phyloP scores from a whole-genome alignment of 2,113 vertebrate species.

The Amphiprion ocellaris region DNA sequence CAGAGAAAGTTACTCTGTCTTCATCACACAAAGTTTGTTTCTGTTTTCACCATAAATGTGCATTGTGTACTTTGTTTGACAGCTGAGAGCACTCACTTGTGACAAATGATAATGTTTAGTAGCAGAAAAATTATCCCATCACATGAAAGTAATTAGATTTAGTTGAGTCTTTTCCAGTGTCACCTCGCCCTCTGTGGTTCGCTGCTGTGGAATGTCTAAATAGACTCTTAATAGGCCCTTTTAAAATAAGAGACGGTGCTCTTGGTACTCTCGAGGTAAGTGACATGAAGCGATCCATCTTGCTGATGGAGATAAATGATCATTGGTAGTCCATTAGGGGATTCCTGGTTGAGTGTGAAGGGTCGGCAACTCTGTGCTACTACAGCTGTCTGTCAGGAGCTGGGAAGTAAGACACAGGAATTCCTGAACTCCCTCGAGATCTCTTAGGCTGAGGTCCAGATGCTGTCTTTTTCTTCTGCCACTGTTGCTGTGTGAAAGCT shows the following conservation, averaged over 20 bases:
- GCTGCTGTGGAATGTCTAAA: conserved; percentile 43
- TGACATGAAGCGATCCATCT: conserved; percentile 63
- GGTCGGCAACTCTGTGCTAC: conserved; percentile 34
- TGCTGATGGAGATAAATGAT: conserved; percentile 67
- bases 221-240: conserved; percentile 36
- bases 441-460: neutral
- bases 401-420: conserved; percentile 43
- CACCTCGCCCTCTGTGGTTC: conserved; percentile 24
- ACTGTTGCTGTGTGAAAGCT: neutral
- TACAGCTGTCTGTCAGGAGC: conserved; percentile 53
- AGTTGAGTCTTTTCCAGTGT: conserved; percentile 38
- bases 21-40: conserved; percentile 54
- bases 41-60: conserved; percentile 62
- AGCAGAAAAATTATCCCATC: conserved; percentile 43
- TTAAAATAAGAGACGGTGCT: conserved; percentile 36
- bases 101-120: conserved; percentile 67
- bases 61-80: conserved; percentile 61
- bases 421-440: conserved; percentile 33
- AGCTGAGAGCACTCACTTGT: conserved; percentile 41
- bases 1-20: conserved; percentile 54
- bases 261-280: conserved; percentile 28
- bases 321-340: conserved; percentile 42
- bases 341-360: conserved; percentile 44
- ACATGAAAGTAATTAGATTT: conserved; percentile 41
- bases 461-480: conserved; percentile 1